These are phyloP conservation scores for Porites evermanni DNA, from an alignment of 92 coral and sea anemone genomes.

Conservation along the genomic window DNA sequence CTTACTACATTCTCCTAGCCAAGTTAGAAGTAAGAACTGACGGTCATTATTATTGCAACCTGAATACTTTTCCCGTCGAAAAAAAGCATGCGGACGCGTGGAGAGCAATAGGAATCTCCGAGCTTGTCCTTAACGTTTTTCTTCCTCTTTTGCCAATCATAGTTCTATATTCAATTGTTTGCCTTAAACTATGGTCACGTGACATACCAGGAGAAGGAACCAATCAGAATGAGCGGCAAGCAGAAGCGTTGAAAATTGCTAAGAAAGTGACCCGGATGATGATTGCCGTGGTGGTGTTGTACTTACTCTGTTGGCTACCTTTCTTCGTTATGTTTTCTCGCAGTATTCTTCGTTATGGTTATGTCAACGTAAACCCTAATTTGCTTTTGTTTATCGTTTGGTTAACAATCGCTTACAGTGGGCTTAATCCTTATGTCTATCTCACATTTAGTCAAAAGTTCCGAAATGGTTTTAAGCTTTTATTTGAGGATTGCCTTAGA, in stretches of 20 bases:
- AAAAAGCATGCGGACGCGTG: not conserved
- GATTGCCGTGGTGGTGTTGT: slow-evolving; percentile 8
- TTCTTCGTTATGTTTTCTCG: not conserved
- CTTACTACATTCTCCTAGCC: not conserved
- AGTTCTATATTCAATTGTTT: not conserved
- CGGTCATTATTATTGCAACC: not conserved
- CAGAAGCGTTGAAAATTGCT: slow-evolving; percentile 26
- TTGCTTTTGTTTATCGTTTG: not conserved
- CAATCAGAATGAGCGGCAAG: slow-evolving; percentile 27
- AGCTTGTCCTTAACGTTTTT: not conserved
- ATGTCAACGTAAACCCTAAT: not conserved
- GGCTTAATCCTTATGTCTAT: slow-evolving; percentile 10
- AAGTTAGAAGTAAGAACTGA: not conserved
- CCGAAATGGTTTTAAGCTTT: not conserved
- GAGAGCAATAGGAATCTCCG: not conserved
- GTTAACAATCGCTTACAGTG: not conserved
- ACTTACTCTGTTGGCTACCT: slow-evolving; percentile 22
- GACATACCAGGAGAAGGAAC: slow-evolving; percentile 40
- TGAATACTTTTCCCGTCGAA: not conserved
- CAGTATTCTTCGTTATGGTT: not conserved
- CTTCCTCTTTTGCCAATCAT: not conserved
- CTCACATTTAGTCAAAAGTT: not conserved
- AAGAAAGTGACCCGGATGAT: slow-evolving; percentile 29
- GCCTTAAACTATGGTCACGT: slow-evolving; percentile 26
- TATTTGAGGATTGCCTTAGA: not conserved